Percentiles rank a stretch among this genome's conserved stretches.
Evolutionary conservation across 2,797 vertebrate species (phyloP).

Genomic region (Fratercula arctica): DNA sequence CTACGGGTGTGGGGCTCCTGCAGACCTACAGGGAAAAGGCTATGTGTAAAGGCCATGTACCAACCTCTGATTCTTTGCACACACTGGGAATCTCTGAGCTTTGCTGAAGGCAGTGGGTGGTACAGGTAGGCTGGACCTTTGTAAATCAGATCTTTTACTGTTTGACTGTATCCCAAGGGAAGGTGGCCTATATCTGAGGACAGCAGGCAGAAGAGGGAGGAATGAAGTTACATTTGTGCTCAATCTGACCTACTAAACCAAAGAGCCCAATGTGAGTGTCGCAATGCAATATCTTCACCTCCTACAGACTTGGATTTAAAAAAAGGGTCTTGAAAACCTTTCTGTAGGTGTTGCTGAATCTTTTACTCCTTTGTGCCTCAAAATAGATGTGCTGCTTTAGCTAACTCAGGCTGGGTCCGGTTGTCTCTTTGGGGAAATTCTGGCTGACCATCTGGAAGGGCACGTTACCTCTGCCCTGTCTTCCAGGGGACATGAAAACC

Average conservation of each 20-base stretch:
- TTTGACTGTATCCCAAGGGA: background rate
- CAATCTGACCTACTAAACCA: background rate
- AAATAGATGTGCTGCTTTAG: background rate
- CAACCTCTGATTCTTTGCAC: background rate
- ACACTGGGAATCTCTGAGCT: background rate
- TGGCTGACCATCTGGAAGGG: background rate
- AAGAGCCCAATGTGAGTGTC: background rate
- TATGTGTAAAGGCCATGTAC: fast-evolving
- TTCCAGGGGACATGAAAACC: background rate
- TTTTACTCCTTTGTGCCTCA: background rate
- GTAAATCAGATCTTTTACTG: background rate
- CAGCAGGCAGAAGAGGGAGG: background rate
- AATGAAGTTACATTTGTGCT: background rate
- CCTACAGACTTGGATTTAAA: background rate
- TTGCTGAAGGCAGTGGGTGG: background rate
- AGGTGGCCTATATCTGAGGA: background rate
- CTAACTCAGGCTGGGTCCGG: background rate
- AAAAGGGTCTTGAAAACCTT: background rate
- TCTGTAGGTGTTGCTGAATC: background rate
- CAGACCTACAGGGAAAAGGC: background rate
- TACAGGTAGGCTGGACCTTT: background rate
- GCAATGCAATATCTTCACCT: background rate
- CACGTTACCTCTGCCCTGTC: background rate
- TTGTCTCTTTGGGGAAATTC: background rate
- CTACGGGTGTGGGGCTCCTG: background rate